Evolutionary conservation across 2,113 vertebrate species (phyloP).

Genomic region (Campylomormyrus numenius): DNA sequence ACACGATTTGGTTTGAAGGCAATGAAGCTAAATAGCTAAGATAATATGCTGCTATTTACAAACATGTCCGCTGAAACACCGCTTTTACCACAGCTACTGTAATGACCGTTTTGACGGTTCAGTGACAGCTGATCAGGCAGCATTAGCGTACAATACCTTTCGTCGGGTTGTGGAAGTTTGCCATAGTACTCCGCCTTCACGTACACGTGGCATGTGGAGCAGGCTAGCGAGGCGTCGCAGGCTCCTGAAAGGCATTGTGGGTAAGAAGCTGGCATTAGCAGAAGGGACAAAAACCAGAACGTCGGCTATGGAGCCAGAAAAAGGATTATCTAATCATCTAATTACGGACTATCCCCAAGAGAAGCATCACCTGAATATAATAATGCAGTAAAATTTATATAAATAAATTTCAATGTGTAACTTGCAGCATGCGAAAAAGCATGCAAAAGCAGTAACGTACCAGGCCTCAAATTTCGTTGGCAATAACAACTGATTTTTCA

Average conservation of each 20-base stretch:
- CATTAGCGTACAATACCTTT: conserved; percentile 58
- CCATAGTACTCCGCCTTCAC: conserved; percentile 61
- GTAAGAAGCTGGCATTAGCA: background rate
- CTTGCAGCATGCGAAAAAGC: background rate
- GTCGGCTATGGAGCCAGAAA: background rate
- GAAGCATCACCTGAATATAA: background rate
- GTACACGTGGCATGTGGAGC: conserved; percentile 85
- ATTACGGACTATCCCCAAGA: background rate
- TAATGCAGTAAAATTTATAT: background rate
- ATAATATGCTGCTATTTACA: background rate
- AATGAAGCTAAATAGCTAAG: background rate
- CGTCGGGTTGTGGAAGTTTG: conserved; percentile 69
- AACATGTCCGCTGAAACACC: background rate
- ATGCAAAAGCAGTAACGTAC: background rate
- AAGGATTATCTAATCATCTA: background rate
- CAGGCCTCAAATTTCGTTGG: background rate
- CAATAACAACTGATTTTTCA: background rate
- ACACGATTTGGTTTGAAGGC: background rate
- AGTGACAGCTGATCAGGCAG: background rate
- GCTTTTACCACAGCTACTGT: background rate
- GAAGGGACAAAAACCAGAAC: background rate
- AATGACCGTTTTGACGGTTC: background rate
- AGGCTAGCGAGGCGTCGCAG: conserved; percentile 84
- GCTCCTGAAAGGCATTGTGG: conserved; percentile 59
- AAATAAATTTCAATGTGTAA: background rate